These are phyloP conservation scores for Pontoporia blainvillei DNA, from an alignment of 2,113 vertebrate species.

Conservation along the genomic window DNA sequence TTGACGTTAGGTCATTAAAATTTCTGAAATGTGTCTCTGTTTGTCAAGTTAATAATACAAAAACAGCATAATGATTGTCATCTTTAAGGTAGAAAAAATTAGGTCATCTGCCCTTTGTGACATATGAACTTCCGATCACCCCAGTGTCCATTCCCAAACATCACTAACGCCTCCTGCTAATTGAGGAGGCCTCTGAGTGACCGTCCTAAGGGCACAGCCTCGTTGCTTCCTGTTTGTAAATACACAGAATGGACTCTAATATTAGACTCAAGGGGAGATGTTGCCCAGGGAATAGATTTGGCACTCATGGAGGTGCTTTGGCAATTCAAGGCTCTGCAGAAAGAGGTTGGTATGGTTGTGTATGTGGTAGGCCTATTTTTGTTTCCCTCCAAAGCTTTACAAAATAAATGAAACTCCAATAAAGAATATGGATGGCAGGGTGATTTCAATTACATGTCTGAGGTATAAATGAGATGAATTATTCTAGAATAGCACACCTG, in stretches of 20 bases:
- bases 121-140: not conserved
- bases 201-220: slow-evolving; percentile 61
- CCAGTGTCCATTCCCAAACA: not conserved
- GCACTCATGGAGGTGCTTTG: slow-evolving; percentile 59
- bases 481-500: not conserved
- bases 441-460: not conserved
- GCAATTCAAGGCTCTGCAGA: slow-evolving; percentile 67
- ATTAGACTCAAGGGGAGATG: slow-evolving; percentile 78
- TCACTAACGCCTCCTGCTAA: slow-evolving; percentile 36
- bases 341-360: slow-evolving; percentile 4
- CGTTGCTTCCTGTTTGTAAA: slow-evolving; percentile 81
- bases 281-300: slow-evolving; percentile 75
- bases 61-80: not conserved
- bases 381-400: not conserved
- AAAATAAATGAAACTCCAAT: slow-evolving; percentile 18
- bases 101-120: not conserved
- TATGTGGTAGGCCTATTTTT: slow-evolving; percentile 42
- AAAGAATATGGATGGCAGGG: slow-evolving; percentile 50
- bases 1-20: not conserved
- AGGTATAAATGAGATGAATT: not conserved
- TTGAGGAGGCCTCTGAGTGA: slow-evolving; percentile 57
- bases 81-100: not conserved
- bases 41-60: not conserved
- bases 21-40: not conserved
- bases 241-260: slow-evolving; percentile 77